These are phyloP conservation scores for Chirona hameri DNA, from an alignment of 2,888 invertebrate species.

Conservation along the genomic window DNA sequence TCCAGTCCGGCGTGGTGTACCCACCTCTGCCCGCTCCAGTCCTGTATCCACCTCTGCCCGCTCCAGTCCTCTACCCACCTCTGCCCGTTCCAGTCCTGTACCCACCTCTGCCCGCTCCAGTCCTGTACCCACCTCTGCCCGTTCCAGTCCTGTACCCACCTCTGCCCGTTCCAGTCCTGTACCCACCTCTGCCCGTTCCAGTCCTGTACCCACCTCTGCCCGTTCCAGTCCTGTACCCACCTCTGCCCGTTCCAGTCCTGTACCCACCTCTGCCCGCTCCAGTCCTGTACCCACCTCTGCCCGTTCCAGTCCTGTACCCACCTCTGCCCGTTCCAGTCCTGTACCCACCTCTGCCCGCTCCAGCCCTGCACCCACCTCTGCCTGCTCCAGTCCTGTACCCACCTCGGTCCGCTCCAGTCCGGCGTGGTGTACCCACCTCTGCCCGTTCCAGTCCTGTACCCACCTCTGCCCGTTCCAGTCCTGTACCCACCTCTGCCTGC, in stretches of 20 bases:
- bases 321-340: conserved; percentile 52
- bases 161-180: conserved; percentile 52
- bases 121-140: conserved; percentile 49
- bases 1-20: conserved; percentile 66
- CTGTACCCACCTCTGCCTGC: too few relatives aligned
- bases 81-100: conserved; percentile 52
- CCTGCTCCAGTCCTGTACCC: too few relatives aligned
- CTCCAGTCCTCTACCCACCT: conserved; percentile 53
- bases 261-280: conserved; percentile 3
- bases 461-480: conserved; percentile 51
- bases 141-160: conserved; percentile 53
- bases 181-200: conserved; percentile 45
- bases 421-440: conserved; percentile 58
- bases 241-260: conserved; percentile 52
- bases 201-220: conserved; percentile 49
- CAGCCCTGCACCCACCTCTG: conserved; percentile 57
- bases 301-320: conserved; percentile 53
- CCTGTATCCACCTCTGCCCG: conserved; percentile 45
- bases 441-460: conserved; percentile 53
- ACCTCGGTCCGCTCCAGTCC: conserved; percentile 57
- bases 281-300: conserved; percentile 53
- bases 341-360: conserved; percentile 1
- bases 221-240: conserved; percentile 53
- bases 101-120: conserved; percentile 45
- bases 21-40: conserved; percentile 48